Evolutionary conservation across 2,113 vertebrate genomes (phyloP).

Genomic region (Heterotilapia buettikoferi): DNA sequence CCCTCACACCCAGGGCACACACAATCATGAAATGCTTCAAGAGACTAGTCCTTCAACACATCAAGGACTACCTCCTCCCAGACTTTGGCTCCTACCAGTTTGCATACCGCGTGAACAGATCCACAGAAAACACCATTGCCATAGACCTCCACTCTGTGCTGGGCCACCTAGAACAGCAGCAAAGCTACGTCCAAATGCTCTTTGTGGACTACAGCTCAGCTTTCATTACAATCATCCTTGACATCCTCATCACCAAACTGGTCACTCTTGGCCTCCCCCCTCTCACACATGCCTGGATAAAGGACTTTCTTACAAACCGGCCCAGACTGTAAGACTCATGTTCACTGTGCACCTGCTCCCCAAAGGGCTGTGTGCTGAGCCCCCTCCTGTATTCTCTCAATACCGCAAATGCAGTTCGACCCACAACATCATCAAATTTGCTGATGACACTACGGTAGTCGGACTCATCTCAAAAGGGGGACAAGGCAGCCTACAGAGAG

Average conservation of each 20-base stretch:
- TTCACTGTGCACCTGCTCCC: not conserved
- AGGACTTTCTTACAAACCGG: not conserved
- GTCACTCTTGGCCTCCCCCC: not conserved
- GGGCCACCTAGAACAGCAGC: not conserved
- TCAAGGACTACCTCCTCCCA: not conserved
- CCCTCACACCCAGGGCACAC: not conserved
- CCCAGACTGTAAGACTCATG: not conserved
- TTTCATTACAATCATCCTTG: not conserved
- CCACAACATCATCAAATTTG: not conserved
- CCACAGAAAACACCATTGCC: not conserved
- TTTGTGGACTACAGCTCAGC: not conserved
- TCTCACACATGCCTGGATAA: not conserved
- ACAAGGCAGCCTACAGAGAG: not conserved
- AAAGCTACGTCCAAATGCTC: not conserved
- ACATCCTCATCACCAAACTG: not conserved
- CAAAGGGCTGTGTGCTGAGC: not conserved
- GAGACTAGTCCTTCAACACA: not conserved
- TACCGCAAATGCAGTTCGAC: not conserved
- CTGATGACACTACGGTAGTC: not conserved
- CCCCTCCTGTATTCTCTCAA: not conserved
- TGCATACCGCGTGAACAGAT: not conserved
- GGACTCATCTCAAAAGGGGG: not conserved
- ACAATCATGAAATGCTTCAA: not conserved
- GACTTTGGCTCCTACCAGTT: not conserved
- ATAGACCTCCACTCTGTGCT: not conserved